Percentiles rank a stretch among this genome's conserved stretches.
These are phyloP conservation scores for Gastracanthus pulcherrimus DNA, from an alignment of 2,888 invertebrate species.

Conservation along the genomic window DNA sequence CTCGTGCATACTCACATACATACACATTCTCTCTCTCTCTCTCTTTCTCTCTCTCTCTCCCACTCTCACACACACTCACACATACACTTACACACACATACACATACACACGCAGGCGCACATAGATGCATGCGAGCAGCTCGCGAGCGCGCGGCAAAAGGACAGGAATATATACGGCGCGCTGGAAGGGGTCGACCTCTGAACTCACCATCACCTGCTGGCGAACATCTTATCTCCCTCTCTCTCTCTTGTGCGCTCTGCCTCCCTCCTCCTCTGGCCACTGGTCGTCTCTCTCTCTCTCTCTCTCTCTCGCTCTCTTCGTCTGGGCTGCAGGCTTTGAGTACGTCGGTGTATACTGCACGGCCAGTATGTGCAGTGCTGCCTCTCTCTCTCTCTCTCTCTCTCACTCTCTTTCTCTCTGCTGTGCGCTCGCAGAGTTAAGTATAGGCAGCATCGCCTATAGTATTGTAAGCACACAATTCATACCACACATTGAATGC, in stretches of 20 bases:
- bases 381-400: too few relatives aligned
- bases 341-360: background rate
- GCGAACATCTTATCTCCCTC: conserved; percentile 53
- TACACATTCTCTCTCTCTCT: too few relatives aligned
- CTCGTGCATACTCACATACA: background rate
- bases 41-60: too few relatives aligned
- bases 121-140: too few relatives aligned
- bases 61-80: background rate
- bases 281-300: conserved; percentile 14
- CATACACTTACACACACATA: background rate
- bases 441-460: conserved; percentile 51
- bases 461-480: conserved; percentile 58
- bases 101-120: background rate
- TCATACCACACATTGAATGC: conserved; percentile 54
- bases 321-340: background rate
- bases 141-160: conserved; percentile 32
- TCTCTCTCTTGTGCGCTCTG: conserved; percentile 10
- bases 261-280: background rate
- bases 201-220: conserved; percentile 59
- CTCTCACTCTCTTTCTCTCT: background rate
- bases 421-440: conserved; percentile 24
- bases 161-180: conserved; percentile 53
- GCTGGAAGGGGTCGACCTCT: conserved; percentile 57
- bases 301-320: conserved; percentile 14
- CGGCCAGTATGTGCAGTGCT: too few relatives aligned